Conservation (phyloP, 2,113 vertebrate genomes). For the Prolemur simus region DNA sequence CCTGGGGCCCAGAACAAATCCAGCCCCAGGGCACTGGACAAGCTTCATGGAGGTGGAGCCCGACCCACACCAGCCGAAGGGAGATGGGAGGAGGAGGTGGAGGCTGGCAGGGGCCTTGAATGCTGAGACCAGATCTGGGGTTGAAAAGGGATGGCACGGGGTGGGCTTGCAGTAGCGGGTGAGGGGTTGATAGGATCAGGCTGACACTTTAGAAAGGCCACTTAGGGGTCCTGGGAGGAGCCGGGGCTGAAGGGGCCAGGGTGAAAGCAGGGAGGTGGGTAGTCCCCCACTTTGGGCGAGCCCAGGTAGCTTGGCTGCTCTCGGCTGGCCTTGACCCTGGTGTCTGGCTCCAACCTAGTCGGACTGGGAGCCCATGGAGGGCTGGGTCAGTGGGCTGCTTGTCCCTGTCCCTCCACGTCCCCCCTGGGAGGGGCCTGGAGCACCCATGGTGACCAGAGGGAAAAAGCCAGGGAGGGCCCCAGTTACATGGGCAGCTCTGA, state of each 20-base stretch:
- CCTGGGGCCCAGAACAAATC: neutral
- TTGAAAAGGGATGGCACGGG: neutral
- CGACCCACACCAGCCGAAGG: neutral
- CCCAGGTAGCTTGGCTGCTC: neutral
- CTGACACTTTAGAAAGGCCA: neutral
- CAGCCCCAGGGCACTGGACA: neutral
- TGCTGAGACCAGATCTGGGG: neutral
- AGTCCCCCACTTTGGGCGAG: neutral
- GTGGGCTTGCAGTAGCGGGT: neutral
- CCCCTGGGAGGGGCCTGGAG: neutral
- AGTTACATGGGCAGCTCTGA: neutral
- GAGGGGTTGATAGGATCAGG: neutral
- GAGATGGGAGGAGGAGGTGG: neutral
- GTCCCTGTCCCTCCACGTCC: neutral
- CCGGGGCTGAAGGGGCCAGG: neutral
- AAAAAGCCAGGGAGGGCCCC: neutral
- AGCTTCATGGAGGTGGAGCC: neutral
- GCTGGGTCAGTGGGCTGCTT: neutral
- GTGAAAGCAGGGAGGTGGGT: neutral
- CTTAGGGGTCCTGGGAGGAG: neutral
- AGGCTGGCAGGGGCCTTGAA: neutral
- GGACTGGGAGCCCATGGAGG: neutral
- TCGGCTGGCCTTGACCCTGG: neutral
- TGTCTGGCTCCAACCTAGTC: neutral
- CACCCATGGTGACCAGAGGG: neutral